Evolutionary conservation across 2,797 vertebrate genomes (phyloP).

Genomic region (Hipposideros larvatus): DNA sequence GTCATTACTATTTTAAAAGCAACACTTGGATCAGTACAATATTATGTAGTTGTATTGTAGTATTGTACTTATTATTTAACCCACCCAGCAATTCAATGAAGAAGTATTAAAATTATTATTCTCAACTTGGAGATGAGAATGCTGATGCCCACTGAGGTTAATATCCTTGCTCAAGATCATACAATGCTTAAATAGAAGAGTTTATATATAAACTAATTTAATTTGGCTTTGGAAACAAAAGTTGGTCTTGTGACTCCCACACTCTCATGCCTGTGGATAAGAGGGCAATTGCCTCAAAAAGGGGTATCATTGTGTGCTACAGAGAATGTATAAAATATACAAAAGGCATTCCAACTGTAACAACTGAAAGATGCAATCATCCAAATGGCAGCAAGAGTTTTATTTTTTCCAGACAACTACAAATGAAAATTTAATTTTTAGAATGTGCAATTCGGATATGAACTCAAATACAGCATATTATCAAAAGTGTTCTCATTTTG

Average conservation of each 20-base stretch:
- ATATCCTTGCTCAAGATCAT: not conserved
- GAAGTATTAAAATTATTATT: not conserved
- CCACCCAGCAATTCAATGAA: not conserved
- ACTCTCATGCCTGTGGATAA: not conserved
- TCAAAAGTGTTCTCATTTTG: slow-evolving; percentile 19
- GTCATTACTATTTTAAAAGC: not conserved
- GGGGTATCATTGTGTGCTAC: not conserved
- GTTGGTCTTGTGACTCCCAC: not conserved
- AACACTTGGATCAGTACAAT: not conserved
- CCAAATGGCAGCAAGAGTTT: not conserved
- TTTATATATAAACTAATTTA: not conserved
- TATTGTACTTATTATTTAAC: not conserved
- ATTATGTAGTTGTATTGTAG: not conserved
- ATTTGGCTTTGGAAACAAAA: not conserved
- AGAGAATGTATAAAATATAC: not conserved
- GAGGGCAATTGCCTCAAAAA: not conserved
- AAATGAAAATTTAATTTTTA: slow-evolving; percentile 27
- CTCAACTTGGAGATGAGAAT: not conserved
- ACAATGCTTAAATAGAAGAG: not conserved
- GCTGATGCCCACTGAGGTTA: not conserved
- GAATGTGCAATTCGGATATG: not conserved
- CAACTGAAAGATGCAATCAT: not conserved
- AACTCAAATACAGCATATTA: not conserved
- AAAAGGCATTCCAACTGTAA: not conserved
- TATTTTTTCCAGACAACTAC: not conserved